A percentile compares a stretch with the other conserved stretches of the same genome.
These are phyloP conservation scores for Hylaeus volcanicus DNA, from an alignment of 1,140 invertebrate genomes.

Conservation along the genomic window DNA sequence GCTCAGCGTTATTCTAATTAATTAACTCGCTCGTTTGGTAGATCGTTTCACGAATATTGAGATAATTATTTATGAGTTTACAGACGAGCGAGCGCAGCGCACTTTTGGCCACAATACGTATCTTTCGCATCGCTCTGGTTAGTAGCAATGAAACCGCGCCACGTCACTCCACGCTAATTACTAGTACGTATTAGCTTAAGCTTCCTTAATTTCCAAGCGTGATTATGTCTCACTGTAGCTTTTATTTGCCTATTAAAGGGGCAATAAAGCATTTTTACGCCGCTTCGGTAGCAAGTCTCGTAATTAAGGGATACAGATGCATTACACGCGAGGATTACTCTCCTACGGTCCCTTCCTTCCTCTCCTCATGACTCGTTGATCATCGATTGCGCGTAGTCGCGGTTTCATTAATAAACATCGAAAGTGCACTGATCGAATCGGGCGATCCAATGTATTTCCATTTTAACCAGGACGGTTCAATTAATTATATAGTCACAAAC, in stretches of 20 bases:
- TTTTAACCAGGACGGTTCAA: background rate
- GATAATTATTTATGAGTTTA: slow-evolving; percentile 36
- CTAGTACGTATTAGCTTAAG: slow-evolving; percentile 50
- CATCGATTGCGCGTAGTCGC: slow-evolving; percentile 38
- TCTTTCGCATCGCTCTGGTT: slow-evolving; percentile 43
- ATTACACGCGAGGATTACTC: slow-evolving; percentile 21
- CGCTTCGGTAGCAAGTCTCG: slow-evolving; percentile 40
- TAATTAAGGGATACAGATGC: slow-evolving; percentile 50
- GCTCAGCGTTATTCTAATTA: slow-evolving; percentile 30
- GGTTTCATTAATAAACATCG: slow-evolving; percentile 42
- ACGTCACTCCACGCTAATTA: slow-evolving; percentile 51
- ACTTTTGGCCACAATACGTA: slow-evolving; percentile 21
- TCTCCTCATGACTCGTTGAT: background rate
- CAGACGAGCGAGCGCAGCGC: slow-evolving; percentile 38
- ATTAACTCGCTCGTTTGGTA: slow-evolving; percentile 40
- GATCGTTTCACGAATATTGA: slow-evolving; percentile 45
- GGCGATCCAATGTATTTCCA: background rate
- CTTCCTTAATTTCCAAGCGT: slow-evolving; percentile 48
- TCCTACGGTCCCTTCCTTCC: background rate
- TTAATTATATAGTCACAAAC: no score
- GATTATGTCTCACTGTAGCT: slow-evolving; percentile 46
- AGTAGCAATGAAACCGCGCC: slow-evolving; percentile 34
- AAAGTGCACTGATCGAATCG: background rate
- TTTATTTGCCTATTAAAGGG: slow-evolving; percentile 35
- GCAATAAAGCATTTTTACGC: slow-evolving; percentile 49